Evolutionary conservation across 2,113 vertebrate genomes (phyloP).

Genomic region (Anguilla rostrata): DNA sequence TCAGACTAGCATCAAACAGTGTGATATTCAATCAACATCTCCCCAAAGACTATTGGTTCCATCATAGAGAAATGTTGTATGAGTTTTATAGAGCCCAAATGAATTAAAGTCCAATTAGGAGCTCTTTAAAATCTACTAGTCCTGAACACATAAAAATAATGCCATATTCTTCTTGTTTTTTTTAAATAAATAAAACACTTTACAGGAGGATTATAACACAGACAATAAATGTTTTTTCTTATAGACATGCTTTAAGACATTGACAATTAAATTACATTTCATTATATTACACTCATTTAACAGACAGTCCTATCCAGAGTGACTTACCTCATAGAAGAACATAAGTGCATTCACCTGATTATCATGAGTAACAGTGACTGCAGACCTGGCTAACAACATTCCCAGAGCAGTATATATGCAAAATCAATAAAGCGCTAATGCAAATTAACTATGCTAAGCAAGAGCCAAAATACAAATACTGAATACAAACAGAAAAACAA

Average conservation of each 20-base stretch:
- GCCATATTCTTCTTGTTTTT: conserved; percentile 54
- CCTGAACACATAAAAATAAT: conserved; percentile 50
- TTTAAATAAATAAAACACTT: conserved; percentile 36
- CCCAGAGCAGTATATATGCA: too few species aligned
- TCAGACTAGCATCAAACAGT: conserved; percentile 61
- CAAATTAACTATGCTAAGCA: too few species aligned
- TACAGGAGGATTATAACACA: conserved; percentile 32
- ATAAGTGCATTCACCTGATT: too few species aligned
- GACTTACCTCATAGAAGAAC: too few species aligned
- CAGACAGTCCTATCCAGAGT: too few species aligned
- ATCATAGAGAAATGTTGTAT: conserved; percentile 53
- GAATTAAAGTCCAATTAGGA: conserved; percentile 67
- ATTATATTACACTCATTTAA: too few species aligned
- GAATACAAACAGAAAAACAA: too few species aligned
- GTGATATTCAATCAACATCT: conserved; percentile 50
- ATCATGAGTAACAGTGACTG: too few species aligned
- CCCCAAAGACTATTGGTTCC: conserved; percentile 54
- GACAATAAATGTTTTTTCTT: not conserved
- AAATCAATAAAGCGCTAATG: too few species aligned
- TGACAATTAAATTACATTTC: too few species aligned
- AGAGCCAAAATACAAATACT: too few species aligned
- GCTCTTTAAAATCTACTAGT: conserved; percentile 60
- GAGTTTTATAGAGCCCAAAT: conserved; percentile 59
- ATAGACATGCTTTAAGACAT: not conserved
- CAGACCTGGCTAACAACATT: too few species aligned